Percentiles rank a stretch among this genome's conserved stretches.
phyloP scores from a whole-genome alignment of 2,797 vertebrate species.

The Phoxinus dragarum region DNA sequence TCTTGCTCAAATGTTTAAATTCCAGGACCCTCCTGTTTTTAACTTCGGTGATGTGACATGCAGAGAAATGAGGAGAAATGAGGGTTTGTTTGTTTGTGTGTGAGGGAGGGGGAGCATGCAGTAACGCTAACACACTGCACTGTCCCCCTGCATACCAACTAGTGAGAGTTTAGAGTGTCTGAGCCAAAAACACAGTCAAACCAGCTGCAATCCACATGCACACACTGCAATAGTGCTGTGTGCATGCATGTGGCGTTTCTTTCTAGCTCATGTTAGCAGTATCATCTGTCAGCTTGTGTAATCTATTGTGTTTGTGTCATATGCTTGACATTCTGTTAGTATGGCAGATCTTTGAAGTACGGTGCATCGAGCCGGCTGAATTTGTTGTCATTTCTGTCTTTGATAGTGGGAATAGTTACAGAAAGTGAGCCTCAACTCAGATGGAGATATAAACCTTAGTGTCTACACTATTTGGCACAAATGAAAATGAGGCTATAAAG shows the following conservation, averaged over 20 bases:
- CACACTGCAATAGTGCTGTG: not conserved
- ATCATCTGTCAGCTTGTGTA: not conserved
- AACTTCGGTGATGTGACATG: constrained; percentile 3
- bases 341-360: not conserved
- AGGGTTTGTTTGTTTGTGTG: not conserved
- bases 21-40: constrained; percentile 4
- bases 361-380: not conserved
- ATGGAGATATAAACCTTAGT: too few relatives aligned
- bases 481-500: not conserved
- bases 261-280: not conserved
- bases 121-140: constrained; percentile 37
- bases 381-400: not conserved
- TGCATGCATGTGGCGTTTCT: not conserved
- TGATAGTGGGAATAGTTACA: constrained; percentile 1
- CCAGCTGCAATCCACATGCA: constrained; percentile 43
- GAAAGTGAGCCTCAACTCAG: constrained; percentile 1
- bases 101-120: constrained; percentile 1
- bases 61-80: not conserved
- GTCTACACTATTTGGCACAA: not conserved
- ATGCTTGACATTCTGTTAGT: not conserved
- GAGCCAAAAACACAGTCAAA: constrained; percentile 45
- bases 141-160: constrained; percentile 42
- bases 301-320: not conserved
- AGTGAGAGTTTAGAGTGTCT: constrained; percentile 49
- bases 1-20: not conserved